These are phyloP conservation scores for Frankliniella intonsa DNA, from an alignment of 2,888 invertebrate species.

Conservation along the genomic window DNA sequence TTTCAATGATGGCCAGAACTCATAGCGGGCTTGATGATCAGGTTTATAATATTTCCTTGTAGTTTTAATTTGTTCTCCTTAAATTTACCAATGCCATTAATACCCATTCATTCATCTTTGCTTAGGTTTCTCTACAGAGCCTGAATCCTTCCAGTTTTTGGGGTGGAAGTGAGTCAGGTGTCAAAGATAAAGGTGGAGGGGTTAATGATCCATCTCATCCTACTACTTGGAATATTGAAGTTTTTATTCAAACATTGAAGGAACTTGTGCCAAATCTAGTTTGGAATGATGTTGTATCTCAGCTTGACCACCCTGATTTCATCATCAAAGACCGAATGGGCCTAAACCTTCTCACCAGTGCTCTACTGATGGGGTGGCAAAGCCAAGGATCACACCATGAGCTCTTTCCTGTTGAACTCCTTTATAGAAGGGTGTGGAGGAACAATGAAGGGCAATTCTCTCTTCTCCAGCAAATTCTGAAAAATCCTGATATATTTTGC, in stretches of 20 bases:
- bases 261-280: slow-evolving; percentile 77
- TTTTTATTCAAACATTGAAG: slow-evolving; percentile 87
- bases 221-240: slow-evolving; percentile 86
- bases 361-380: slow-evolving; percentile 74
- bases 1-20: slow-evolving; percentile 82
- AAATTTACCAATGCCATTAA: background rate
- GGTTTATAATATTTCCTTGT: slow-evolving; percentile 29
- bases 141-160: slow-evolving; percentile 39
- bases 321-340: slow-evolving; percentile 81
- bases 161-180: slow-evolving; percentile 42
- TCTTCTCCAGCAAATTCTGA: slow-evolving; percentile 77
- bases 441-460: slow-evolving; percentile 91
- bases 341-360: slow-evolving; percentile 74
- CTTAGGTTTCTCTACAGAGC: slow-evolving; percentile 37
- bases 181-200: slow-evolving; percentile 51
- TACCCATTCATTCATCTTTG: background rate
- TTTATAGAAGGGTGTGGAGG: slow-evolving; percentile 82
- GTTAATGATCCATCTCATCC: slow-evolving; percentile 41
- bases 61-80: no score
- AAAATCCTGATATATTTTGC: slow-evolving; percentile 88
- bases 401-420: slow-evolving; percentile 79
- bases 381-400: slow-evolving; percentile 63
- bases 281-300: slow-evolving; percentile 89
- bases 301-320: slow-evolving; percentile 89
- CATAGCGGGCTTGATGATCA: slow-evolving; percentile 68